Percentiles rank a stretch among this genome's conserved stretches.
These are phyloP conservation scores for Ericerus pela DNA, from an alignment of 1,140 invertebrate species.

Conservation along the genomic window DNA sequence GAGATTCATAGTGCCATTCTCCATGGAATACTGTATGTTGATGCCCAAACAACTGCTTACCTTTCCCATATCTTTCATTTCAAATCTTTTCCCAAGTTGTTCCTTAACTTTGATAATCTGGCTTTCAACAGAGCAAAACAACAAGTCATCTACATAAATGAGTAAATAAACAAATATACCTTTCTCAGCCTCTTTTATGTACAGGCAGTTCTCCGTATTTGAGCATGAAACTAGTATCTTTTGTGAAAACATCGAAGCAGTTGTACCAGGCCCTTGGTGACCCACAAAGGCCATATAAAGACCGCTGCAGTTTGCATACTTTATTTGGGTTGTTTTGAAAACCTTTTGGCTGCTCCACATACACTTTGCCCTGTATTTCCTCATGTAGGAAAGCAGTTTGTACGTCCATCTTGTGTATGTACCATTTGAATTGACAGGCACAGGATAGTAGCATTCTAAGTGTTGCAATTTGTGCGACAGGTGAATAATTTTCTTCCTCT, in stretches of 20 bases:
- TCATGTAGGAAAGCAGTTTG: slow-evolving; percentile 22
- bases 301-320: slow-evolving; percentile 25
- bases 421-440: not conserved
- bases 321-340: slow-evolving; percentile 15
- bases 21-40: not conserved
- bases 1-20: not conserved
- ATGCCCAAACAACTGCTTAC: slow-evolving; percentile 8
- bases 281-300: slow-evolving; percentile 27
- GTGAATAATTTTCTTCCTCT: not conserved
- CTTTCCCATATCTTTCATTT: slow-evolving; percentile 9
- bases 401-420: not conserved
- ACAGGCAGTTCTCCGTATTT: slow-evolving; percentile 7
- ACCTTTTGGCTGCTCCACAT: slow-evolving; percentile 28
- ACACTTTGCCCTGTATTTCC: slow-evolving; percentile 28
- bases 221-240: not conserved
- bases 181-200: not conserved
- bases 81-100: not conserved
- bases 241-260: slow-evolving; percentile 1
- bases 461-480: no score
- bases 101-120: not conserved
- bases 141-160: slow-evolving; percentile 10
- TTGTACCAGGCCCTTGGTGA: slow-evolving; percentile 28
- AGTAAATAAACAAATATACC: not conserved
- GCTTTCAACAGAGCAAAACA: not conserved
- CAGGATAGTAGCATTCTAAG: not conserved